Base-by-base conservation (phyloP, 1,140 invertebrate genomes). In the Drosophila insularis region DNA sequence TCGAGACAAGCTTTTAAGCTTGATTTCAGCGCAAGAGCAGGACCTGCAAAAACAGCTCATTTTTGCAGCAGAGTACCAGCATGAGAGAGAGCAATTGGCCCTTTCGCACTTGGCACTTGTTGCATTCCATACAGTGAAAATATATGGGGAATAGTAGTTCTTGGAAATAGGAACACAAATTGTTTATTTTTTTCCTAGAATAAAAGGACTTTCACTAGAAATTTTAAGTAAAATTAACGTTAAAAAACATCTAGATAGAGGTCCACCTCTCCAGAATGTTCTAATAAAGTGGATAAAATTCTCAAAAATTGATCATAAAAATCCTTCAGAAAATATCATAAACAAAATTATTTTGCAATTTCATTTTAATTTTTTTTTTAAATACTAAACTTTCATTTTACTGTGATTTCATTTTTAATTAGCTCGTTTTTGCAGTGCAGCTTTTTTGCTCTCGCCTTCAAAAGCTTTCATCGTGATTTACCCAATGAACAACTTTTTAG, bases 71-170 rank as follows among this genome's bases (percentile, higher is more conserved):
- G 4, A 19, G 21, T 10, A 21, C 3, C 1, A 21, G 14, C 2
- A 4, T 21, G 10, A 19, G 17, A 50, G 43, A 50, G 43, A 50
- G 10, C 17, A 19, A 0, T 37, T 13, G 11, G 59, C 79, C 81
- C 80, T 63, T 82, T 27, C 4, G 5, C 8, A 19, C 10, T 37
- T 13, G 35, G 59, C 80, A 82, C 80, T 65, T 82, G 81, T 85
- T 85, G 81, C 74, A 32, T 66, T 21, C 10, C 4, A n/a, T n/a
- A n/a, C n/a, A n/a, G n/a, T n/a, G n/a, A n/a, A n/a, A n/a, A n/a
- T 19, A 54, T 0, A 10, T 37, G 23, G 23, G 23, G 4, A 23
- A 23, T 23, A 23, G 23, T 23, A 21, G 21, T 21, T 21, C 21
- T 21, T 23, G 1, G 1, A 23, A 23, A 0, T 23, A 23, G 23